Evolutionary conservation across 2,888 invertebrate species (phyloP).

Genomic region (Pammene fasciana): DNA sequence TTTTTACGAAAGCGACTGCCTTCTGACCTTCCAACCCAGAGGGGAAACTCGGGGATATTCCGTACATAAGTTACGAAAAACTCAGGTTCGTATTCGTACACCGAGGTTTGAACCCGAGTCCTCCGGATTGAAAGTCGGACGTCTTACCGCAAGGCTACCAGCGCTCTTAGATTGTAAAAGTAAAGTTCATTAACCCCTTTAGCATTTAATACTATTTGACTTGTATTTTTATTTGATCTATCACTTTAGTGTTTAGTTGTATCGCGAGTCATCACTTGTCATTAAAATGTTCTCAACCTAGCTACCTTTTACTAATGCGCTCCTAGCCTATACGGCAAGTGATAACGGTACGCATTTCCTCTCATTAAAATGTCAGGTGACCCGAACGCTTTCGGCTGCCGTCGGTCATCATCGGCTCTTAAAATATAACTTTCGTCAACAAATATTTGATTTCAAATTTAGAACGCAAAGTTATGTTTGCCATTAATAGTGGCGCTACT

Average conservation of each 20-base stretch:
- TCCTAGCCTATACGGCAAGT: constrained; percentile 30
- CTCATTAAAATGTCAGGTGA: constrained; percentile 46
- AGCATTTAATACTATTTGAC: too few species aligned
- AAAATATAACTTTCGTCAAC: constrained; percentile 66
- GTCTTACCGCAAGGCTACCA: too few species aligned
- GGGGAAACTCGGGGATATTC: too few species aligned
- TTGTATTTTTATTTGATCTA: not conserved
- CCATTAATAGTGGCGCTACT: constrained; percentile 1
- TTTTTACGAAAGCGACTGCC: too few species aligned
- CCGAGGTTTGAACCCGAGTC: too few species aligned
- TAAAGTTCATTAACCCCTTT: too few species aligned
- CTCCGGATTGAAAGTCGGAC: too few species aligned
- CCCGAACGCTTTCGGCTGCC: constrained; percentile 37
- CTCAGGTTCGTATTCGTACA: too few species aligned
- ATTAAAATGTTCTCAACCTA: not conserved
- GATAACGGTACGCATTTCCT: constrained; percentile 46
- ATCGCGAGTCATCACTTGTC: not conserved
- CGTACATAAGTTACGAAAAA: too few species aligned
- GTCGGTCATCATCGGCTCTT: constrained; percentile 53
- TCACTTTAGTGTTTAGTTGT: not conserved
- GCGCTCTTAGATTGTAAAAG: constrained; percentile 2
- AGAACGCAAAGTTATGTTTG: constrained; percentile 26
- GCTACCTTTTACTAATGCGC: constrained; percentile 10
- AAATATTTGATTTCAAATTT: constrained; percentile 48
- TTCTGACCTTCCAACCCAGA: too few species aligned